Evolutionary conservation across 2,888 invertebrate species (phyloP), one percentile per base, ranked within the genome.

Genomic region (Agrenia bidenticulata): DNA sequence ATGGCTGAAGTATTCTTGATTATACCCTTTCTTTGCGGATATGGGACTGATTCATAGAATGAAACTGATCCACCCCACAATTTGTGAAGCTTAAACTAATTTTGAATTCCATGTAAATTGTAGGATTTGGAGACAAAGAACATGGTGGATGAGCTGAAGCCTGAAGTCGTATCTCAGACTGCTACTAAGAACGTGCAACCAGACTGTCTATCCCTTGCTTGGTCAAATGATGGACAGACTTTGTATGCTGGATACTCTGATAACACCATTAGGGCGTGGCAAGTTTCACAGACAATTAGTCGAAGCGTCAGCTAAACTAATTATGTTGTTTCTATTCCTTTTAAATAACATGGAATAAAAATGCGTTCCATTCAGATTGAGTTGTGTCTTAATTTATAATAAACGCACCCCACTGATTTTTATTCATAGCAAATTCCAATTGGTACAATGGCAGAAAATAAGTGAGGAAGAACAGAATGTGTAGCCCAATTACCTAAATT

Each of bases 141-240:
- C 81, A 94, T 97, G 87, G 97, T 99, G 76, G 98, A 99, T 81
- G 98, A 99, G 82, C 86, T 99, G 75, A 89, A 90, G 79, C 94
- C 96, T n/a, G 98, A 98, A 79, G 92, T 97, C 77, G 89, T 94
- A 70, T 78, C 78, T 62, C 85, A 87, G 78, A 79, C 77, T 75
- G 62, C 66, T 19, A 32, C 88, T 63, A 94, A 94, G 82, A 88
- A 92, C 57, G 93, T 93, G 78, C 93, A 93, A 76, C 96, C 98
- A 53, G 92, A 94, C 81, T 99, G 99, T 82, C 86, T 95, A 76
- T 98, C 95, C 4, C 84, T 98, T 78, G 96, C 98, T 23, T 99
- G 99, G 99, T 98, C 98, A 66, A 92, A 95, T 57, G 98, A 99
- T 80, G 99, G 99, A 73, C 97, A 98, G 82, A 99, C 98, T 54